Base-by-base conservation (phyloP, 2,797 vertebrate species). In the Sebastes hubbsi region DNA sequence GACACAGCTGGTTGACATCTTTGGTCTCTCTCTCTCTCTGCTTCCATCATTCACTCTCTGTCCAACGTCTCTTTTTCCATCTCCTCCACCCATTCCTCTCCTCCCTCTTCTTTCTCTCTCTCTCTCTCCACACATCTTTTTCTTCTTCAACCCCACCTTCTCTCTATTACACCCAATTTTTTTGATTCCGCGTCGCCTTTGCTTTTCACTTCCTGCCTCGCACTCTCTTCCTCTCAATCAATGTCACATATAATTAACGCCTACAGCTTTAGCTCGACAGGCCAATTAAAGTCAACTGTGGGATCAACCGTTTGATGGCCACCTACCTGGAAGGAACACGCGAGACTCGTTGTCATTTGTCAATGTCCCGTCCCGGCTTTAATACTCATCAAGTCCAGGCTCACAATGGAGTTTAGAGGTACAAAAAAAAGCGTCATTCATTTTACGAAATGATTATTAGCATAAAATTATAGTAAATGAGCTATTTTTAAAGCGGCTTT, bases 241-340 rank as follows among this genome's bases (percentile, higher is more conserved):
- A 29, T 77, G 85, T 80, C 86, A 70, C 59, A 34, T 67, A 80
- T 83, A 89, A 88, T 90, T 87, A 91, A 78, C 49, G 6, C 85
- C 83, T 77, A 80, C 85, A 84, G 86, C 88, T 85, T 82, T 61
- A 61, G 69, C 63, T 78, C 29, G 75, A 71, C 80, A 38, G 82
- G 65, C 75, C 81, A 75, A 81, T 89, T 87, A 87, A 78, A 89
- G 68, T 85, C 46, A 63, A 78, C 46, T 4, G 76, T 76, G 56
- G 32, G 63, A 85, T 84, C 74, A 82, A 60, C 67, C 34, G 25
- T 11, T 72, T 80, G 77, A 71, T 71, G 72, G 60, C 80, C 72
- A 70, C 75, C 83, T 67, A 72, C 77, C 87, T 69, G 67, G 52
- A 67, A 72, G 75, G 38, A 76, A 68, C 75, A 65, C 27, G 65